Percentiles rank a stretch among this genome's conserved stretches.
phyloP scores from a whole-genome alignment of 2,888 invertebrate species.

The Aleiodes testaceus region DNA sequence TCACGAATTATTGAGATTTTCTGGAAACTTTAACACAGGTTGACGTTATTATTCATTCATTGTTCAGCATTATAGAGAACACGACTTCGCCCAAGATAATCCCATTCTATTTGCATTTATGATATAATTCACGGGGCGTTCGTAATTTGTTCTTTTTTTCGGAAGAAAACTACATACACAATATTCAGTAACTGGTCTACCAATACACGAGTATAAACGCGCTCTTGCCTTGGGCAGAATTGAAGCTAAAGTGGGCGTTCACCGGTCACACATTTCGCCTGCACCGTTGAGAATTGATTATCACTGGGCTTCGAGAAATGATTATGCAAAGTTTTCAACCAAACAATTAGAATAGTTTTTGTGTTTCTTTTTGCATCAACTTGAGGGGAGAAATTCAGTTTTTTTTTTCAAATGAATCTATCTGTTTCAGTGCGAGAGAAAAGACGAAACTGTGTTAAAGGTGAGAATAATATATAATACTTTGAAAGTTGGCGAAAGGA shows the following conservation, averaged over 20 bases:
- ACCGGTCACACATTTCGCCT: conserved; percentile 38
- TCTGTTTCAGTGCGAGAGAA: background rate
- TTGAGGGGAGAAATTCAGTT: conserved; percentile 4
- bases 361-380: background rate
- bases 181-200: conserved; percentile 25
- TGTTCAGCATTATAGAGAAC: conserved; percentile 11
- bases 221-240: conserved; percentile 34
- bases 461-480: conserved; percentile 40
- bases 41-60: too few species aligned
- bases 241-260: conserved; percentile 39
- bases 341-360: conserved; percentile 7
- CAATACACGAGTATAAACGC: conserved; percentile 7
- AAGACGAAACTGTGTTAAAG: conserved; percentile 35
- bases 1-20: too few species aligned
- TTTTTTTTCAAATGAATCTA: too few species aligned
- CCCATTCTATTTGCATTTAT: conserved; percentile 14
- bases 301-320: conserved; percentile 29
- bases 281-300: conserved; percentile 43
- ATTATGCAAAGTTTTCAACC: conserved; percentile 17
- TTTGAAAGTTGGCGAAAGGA: conserved; percentile 16
- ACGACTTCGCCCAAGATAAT: conserved; percentile 3
- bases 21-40: too few species aligned
- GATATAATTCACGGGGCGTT: conserved; percentile 6
- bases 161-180: conserved; percentile 22
- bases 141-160: background rate